Base-by-base conservation (phyloP, 2,797 vertebrate species). In the Poeciliopsis infans region DNA sequence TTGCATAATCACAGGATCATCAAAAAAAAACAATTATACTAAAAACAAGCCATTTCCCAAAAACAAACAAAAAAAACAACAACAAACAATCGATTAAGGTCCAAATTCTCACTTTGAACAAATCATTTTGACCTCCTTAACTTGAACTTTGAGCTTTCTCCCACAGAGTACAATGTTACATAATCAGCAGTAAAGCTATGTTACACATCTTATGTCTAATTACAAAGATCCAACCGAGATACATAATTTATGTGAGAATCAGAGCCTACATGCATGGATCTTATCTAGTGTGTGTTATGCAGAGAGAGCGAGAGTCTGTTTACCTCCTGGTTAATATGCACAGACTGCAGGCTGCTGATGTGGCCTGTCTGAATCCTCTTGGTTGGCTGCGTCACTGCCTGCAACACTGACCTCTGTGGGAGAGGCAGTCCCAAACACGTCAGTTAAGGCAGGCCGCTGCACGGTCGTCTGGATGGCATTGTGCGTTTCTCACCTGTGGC, bases 321-420 rank as follows among this genome's bases (percentile, higher is more conserved):
- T 91, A 97, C 97, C 97, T 97, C 97, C 83, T 95, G 96, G 83
- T 95, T 93, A 81, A 97, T 94, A 75, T 97, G 96, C 83, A 96
- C 95, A 12, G 95, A 91, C 87, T 96, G 96, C 7, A 97, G 94
- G 75, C 89, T 95, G 92, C 94, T 96, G 85, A 96, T 93, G 90
- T 96, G 96, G 82, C 95, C 92, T 83, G 87, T 36, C 93, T 96
- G 89, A 96, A 93, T 93, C 43, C 95, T 94, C 93, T 98, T 97
- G 88, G 95, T 92, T 39, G 94, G 80, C 53, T 94, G 92, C 0
- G 87, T 88, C 76, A 90, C 90, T 0, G 95, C 94, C 88, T 97
- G 97, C 86, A 98, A 96, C 85, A 97, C 97, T 18, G 97, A 97
- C 89, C 97, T 96, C 97, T 98, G 96, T 71, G 86, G 92, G 85